Evolutionary conservation across 2,797 vertebrate species (phyloP).

Genomic region (Acropternis orthonyx): DNA sequence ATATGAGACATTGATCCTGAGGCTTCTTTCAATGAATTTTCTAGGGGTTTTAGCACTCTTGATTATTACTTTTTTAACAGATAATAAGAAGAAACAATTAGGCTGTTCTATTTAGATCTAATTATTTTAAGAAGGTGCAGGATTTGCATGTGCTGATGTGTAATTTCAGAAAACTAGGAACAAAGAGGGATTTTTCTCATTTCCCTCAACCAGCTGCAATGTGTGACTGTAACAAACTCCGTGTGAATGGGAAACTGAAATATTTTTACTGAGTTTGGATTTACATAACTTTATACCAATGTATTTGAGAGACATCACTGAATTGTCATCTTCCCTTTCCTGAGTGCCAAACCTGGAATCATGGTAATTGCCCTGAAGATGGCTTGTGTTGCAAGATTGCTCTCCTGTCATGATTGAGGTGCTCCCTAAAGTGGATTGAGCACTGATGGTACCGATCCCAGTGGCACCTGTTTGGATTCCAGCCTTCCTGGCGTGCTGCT

Average conservation of each 20-base stretch:
- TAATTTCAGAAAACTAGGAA: not conserved
- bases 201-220: not conserved
- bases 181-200: not conserved
- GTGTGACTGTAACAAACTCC: not conserved
- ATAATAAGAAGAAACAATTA: not conserved
- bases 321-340: not conserved
- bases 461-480: not conserved
- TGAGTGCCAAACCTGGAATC: not conserved
- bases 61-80: not conserved
- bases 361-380: not conserved
- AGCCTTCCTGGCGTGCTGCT: not conserved
- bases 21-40: not conserved
- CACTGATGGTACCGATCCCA: not conserved
- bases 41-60: not conserved
- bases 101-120: not conserved
- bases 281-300: accelerated
- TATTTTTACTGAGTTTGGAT: not conserved
- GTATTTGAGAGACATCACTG: not conserved
- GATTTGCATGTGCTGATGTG: not conserved
- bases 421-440: not conserved
- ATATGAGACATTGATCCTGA: not conserved
- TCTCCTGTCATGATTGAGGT: not conserved
- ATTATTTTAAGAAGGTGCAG: not conserved
- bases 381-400: not conserved
- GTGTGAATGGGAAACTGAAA: not conserved